Evolutionary conservation across 1,140 invertebrate species (phyloP), one percentile per base, ranked within the genome.

Genomic region (Ips nitidus): DNA sequence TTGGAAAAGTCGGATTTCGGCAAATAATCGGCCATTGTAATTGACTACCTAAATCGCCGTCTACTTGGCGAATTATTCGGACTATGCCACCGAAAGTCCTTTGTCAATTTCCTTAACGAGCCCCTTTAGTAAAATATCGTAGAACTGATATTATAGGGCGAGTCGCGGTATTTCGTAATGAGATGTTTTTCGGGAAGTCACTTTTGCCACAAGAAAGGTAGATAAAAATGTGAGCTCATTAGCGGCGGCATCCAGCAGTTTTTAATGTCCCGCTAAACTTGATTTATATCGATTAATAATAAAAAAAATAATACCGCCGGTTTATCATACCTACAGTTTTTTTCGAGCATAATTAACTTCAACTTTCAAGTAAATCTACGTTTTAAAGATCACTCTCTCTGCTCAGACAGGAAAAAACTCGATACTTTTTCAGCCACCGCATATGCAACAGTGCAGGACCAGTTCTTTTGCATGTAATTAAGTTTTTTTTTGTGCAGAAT

Each of bases 11-110:
- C 39, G 40, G 38, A 64, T 41, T 55, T 64, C 62, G 8, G 50
- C 62, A 64, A 64, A 64, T 64, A 64, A 64, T 64, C 52, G 50
- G 7, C 39, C 62, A 64, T 64, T 64, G 62, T 64, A 62, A 62
- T 62, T 62, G 62, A 52, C 62, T 43, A 52, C 37, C 62, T 36
- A 64, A 64, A 64, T 64, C 39, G 62, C 39, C 52, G 52, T 52
- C 62, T 42, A 55, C 62, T 55, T 53, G 36, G 50, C 62, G 62
- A 64, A 64, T 64, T 53, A 64, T 64, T 64, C 52, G 62, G 55
- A 55, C 37, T 55, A 64, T 64, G 50, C 62, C 22, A 39, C 59
- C n/a, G 39, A 64, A 64, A 55, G 62, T 3, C 42, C 52, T 55
- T 53, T 52, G 40, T 42, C 62, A 55, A 64, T 64, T 53, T 64